Evolutionary conservation across 2,888 invertebrate species (phyloP), one percentile per base, ranked within the genome.

Genomic region (Peribatodes rhomboidaria): DNA sequence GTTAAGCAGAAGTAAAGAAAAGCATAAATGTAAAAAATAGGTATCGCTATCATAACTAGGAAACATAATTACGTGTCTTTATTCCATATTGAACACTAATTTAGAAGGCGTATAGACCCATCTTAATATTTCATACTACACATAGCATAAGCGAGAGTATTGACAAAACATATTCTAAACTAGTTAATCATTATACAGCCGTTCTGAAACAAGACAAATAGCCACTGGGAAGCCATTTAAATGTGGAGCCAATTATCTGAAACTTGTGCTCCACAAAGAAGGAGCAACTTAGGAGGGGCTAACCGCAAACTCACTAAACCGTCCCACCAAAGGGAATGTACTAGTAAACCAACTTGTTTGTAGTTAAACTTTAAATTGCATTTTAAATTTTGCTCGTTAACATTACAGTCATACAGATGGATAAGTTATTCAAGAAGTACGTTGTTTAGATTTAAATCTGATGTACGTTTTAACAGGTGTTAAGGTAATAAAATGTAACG

Each of bases 311-410:
- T 88, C 65, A 67, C 82, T 77, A 86, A 27, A 27, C 27, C 27
- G 85, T 85, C 83, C 84, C 77, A 81, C 82, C 87, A 87, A 90
- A 91, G 88, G 86, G 89, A 91, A 91, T 87, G 86, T 86, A 27
- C 27, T 27, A 4, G 27, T n/a, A 80, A 86, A 90, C 82, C 83
- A 81, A 86, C 81, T 86, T 84, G 86, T 84, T 88, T 87, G 85
- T 83, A 78, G 81, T 80, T 71, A 81, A 92, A 90, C 86, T 92
- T 90, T 90, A 89, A 88, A 92, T 90, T 91, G 88, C 89, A 89
- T 92, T 92, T 90, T 86, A 90, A 90, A 89, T 87, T 87, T 88
- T 78, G 71, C 85, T 88, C 82, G 85, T 88, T 88, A 89, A 86
- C 83, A 86, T 89, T 85, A 80, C 72, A 72, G 75, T 77, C 66